Conservation (phyloP, 2,888 invertebrate species). For the Cataglyphis cursor region DNA sequence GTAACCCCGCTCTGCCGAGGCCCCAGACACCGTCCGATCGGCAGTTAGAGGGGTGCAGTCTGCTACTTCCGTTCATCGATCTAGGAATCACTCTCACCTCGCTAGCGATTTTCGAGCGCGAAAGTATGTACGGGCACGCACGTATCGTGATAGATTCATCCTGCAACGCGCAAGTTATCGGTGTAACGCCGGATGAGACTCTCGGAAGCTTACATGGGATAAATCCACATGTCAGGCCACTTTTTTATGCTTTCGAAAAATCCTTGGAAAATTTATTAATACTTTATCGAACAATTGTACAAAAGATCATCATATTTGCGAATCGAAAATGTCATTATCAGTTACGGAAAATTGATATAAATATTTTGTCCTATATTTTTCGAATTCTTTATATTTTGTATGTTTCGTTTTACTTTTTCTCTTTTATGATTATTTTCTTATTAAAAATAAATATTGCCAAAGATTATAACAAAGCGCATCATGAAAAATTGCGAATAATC, state of each 20-base stretch:
- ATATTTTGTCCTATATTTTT: neutral
- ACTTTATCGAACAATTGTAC: neutral
- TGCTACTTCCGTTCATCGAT: slow-evolving; percentile 33
- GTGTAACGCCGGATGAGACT: slow-evolving; percentile 20
- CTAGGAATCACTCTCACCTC: slow-evolving; percentile 41
- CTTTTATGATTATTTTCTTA: neutral
- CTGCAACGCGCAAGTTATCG: slow-evolving; percentile 24
- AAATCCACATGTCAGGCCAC: slow-evolving; percentile 16
- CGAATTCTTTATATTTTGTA: neutral
- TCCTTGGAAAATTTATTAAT: neutral
- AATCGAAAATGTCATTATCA: neutral
- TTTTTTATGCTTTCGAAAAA: slow-evolving; percentile 2
- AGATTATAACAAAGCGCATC: no score
- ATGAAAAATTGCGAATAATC: neutral
- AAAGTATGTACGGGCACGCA: slow-evolving; percentile 39
- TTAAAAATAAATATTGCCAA: neutral
- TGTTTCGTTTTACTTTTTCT: neutral
- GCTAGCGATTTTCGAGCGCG: slow-evolving; percentile 35
- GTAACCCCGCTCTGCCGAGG: slow-evolving; percentile 42
- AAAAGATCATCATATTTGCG: neutral
- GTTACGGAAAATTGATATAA: neutral
- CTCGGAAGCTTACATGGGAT: slow-evolving; percentile 19
- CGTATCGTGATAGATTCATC: slow-evolving; percentile 45
- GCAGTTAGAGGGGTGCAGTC: slow-evolving; percentile 18
- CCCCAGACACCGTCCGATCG: slow-evolving; percentile 44